Evolutionary conservation across 1,140 invertebrate species (phyloP).

Genomic region (Hetaerina americana): DNA sequence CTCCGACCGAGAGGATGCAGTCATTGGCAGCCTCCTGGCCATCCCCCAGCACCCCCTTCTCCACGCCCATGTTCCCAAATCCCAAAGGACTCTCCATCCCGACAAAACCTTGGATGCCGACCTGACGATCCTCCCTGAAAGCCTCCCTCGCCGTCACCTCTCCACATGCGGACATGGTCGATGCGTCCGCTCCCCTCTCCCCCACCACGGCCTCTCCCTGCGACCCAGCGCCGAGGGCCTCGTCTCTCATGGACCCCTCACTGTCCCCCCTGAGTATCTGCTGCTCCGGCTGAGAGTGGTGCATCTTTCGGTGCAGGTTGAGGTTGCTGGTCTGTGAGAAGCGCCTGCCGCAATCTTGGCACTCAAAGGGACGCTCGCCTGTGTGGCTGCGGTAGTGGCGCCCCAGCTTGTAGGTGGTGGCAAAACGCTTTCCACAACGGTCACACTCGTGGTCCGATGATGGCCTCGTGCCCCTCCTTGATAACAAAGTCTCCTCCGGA

Average conservation of each 20-base stretch:
- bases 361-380: constrained; percentile 21
- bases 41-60: not conserved
- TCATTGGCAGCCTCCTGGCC: not conserved
- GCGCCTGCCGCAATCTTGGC: not conserved
- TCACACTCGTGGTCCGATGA: constrained; percentile 18
- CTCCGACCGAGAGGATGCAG: not conserved
- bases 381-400: constrained; percentile 33
- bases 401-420: constrained; percentile 32
- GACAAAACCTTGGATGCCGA: not conserved
- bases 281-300: not conserved
- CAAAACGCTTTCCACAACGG: constrained; percentile 33
- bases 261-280: not conserved
- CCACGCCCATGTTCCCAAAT: not conserved
- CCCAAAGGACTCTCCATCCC: not conserved
- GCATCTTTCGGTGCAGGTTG: not conserved
- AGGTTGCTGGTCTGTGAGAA: not conserved
- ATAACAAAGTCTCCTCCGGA: constrained; percentile 7
- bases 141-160: too few species aligned
- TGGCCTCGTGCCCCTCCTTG: not conserved
- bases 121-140: too few species aligned
- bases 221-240: not conserved
- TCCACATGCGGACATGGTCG: too few species aligned
- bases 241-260: not conserved
- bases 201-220: not conserved
- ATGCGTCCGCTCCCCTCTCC: not conserved